Evolutionary conservation across 2,797 vertebrate genomes (phyloP).

Genomic region (Cichlasoma orientale): DNA sequence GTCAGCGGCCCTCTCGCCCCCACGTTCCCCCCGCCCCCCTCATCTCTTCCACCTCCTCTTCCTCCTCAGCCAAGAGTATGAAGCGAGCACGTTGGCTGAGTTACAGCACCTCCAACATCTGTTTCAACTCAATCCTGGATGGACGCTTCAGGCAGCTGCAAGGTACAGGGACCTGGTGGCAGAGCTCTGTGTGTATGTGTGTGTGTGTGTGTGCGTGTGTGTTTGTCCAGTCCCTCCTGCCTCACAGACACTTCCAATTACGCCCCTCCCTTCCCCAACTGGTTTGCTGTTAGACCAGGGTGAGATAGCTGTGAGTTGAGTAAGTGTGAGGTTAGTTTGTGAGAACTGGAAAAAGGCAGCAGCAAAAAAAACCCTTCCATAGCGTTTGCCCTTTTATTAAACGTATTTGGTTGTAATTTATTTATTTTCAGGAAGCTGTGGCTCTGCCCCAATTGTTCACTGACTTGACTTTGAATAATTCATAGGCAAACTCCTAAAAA

Average conservation of each 20-base stretch:
- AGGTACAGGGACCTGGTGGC: conserved; percentile 73
- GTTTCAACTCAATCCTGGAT: conserved; percentile 83
- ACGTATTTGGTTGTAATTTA: conserved; percentile 51
- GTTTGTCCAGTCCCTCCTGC: conserved; percentile 3
- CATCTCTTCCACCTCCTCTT: conserved; percentile 64
- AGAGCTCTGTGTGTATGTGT: conserved; percentile 17
- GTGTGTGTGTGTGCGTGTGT: conserved; percentile 15
- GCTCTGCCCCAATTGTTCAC: conserved; percentile 73
- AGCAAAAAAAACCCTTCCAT: neutral
- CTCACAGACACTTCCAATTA: conserved; percentile 26
- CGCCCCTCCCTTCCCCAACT: conserved; percentile 38
- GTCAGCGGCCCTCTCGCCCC: conserved; percentile 64
- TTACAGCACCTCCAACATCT: conserved; percentile 84
- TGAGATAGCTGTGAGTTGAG: conserved; percentile 19
- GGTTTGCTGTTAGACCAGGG: conserved; percentile 23
- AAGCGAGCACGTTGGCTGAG: conserved; percentile 82
- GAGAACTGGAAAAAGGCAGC: conserved; percentile 19
- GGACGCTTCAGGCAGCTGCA: conserved; percentile 86
- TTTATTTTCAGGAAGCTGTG: conserved; percentile 66
- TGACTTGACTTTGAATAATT: conserved; percentile 73
- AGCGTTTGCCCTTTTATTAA: conserved; percentile 21
- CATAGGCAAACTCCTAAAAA: conserved; percentile 66
- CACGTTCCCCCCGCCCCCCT: conserved; percentile 33
- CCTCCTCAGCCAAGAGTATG: conserved; percentile 76
- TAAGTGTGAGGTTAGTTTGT: conserved; percentile 34